Base-by-base conservation (phyloP, 23 tunicate species). In the Ascidia mentula region DNA sequence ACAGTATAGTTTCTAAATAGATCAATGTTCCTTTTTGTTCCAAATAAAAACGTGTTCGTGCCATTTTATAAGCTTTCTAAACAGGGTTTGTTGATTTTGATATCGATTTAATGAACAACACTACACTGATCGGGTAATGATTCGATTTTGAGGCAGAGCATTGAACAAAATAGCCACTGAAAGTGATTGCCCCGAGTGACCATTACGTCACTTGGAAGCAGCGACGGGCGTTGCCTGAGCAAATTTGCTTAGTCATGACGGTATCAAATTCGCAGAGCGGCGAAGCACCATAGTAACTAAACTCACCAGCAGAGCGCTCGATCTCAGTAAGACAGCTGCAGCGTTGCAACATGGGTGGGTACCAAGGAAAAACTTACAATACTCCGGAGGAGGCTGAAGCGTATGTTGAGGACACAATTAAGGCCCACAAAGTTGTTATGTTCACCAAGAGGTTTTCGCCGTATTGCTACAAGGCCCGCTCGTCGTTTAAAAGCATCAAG, bases 361-460 rank as follows among this genome's bases (percentile, higher is more conserved):
- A 35, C 24, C 77, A 76, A 71, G 88, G 81, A 18, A 84, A 84
- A 59, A 45, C 61, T 28, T 84, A 76, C 79, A 84, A 76, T 28
- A 69, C 75, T 22, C 75, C 75, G 1, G 81, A 76, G 32, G 88
- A 84, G 33, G 88, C 88, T 0, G 76, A 84, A 53, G 88, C 59
- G 76, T 84, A 39, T 84, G 81, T 84, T 40, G 77, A 75, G 24
- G 60, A 45, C 24, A 84, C 88, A 32, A 59, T 84, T 15, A 24
- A 76, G 6, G 75, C 81, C 38, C 81, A 76, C 36, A 42, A 72
- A 13, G 88, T 84, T 38, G 88, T 84, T 0, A 40, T 84, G 38
- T 84, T 84, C 34, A 76, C 88, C n/a, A 84, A 84, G 69, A 60
- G 88, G 37, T 76, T 84, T 33, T 45, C 74, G 20, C 88, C 88